Evolutionary conservation across 2,113 vertebrate genomes (phyloP), one percentile per base, ranked within the genome.

Genomic region (Chaetorhynchus papuensis): DNA sequence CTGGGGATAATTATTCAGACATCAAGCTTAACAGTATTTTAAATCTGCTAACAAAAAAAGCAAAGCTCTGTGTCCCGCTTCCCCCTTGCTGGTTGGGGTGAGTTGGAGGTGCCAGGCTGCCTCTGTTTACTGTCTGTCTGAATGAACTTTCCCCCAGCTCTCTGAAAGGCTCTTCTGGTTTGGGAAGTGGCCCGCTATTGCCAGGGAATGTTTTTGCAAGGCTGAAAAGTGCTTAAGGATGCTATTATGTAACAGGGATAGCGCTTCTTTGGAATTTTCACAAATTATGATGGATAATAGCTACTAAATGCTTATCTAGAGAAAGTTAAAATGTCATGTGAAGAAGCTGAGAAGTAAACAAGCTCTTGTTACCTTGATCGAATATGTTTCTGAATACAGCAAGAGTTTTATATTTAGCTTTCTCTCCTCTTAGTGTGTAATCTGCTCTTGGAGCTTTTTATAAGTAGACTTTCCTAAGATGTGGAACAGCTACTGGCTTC

Each of bases 391-490:
- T 10, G 87, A 95, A 91, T 77, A 59, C 86, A 88, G 84, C 93
- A 57, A 47, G 92, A 45, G 94, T 95, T 96, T 97, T 96, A 95
- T 97, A 96, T 97, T 96, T 96, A 95, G 93, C 90, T 94, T 95
- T 93, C 82, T 96, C 70, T 92, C 89, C 52, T 94, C 81, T 96
- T 85, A 87, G 94, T 76, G 89, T 92, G 85, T 97, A 96, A 96
- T 97, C 96, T 97, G 94, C 93, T 95, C 92, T 93, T 74, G 89
- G 89, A 94, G 94, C 95, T 95, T 97, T 95, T 96, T 97, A 93
- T 95, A 94, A 95, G 91, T 86, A 96, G 93, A 96, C 94, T 94
- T 96, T 87, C 85, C 89, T 87, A 44, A 90, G 79, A 94, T 96
- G 89, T 96, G 93, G 91, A 96, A 87, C 63, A 85, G 79, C 94